These are phyloP conservation scores for Crocuta crocuta DNA, from an alignment of 2,113 vertebrate genomes.

Conservation along the genomic window DNA sequence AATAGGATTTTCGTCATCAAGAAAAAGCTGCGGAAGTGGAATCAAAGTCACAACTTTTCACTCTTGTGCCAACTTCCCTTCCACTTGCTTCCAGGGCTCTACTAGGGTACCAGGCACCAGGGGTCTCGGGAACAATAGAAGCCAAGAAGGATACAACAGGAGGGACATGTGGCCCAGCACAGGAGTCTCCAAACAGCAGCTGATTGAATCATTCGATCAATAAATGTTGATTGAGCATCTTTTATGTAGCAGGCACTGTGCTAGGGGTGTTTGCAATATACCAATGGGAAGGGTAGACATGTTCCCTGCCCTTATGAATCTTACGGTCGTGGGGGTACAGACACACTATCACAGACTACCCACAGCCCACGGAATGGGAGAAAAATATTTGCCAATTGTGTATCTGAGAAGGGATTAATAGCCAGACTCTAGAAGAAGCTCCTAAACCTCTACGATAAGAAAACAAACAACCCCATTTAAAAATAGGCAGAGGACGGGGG, in stretches of 20 bases:
- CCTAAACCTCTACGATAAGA: neutral
- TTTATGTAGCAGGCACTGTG: neutral
- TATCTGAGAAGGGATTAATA: neutral
- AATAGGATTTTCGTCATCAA: neutral
- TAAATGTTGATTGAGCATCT: neutral
- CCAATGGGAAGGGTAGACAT: neutral
- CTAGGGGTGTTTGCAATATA: neutral
- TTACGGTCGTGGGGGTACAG: rapidly evolving
- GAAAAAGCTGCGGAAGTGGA: neutral
- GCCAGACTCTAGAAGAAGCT: neutral
- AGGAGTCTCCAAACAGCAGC: neutral
- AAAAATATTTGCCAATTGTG: neutral
- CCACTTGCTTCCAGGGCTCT: neutral
- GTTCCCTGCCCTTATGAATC: neutral
- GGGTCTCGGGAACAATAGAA: neutral
- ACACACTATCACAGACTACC: neutral
- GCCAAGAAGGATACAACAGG: neutral
- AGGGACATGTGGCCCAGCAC: neutral
- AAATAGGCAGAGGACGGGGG: neutral
- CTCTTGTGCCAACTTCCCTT: neutral
- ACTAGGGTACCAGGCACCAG: neutral
- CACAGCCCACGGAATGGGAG: neutral
- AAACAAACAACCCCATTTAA: neutral
- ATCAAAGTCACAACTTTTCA: neutral
- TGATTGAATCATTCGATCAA: neutral